Conservation (phyloP, 2,797 vertebrate species). For the Alosa sapidissima region DNA sequence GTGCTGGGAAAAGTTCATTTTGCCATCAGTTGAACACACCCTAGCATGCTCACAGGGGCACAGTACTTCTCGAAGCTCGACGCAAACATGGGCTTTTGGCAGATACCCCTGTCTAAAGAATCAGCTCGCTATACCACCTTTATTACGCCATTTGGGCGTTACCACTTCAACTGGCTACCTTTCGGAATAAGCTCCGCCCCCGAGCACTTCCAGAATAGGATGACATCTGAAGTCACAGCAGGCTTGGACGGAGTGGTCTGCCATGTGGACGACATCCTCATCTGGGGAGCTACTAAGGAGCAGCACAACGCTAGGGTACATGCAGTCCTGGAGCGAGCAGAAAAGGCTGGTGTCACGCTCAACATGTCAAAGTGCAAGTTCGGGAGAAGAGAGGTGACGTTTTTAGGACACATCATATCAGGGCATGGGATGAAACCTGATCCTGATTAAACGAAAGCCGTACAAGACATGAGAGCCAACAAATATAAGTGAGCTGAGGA, state of each 20-base stretch:
- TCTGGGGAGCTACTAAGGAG: constrained; percentile 25
- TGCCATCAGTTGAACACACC: too few relatives aligned
- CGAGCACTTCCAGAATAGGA: too few relatives aligned
- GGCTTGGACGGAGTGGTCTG: constrained; percentile 33
- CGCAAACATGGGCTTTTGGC: too few relatives aligned
- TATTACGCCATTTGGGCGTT: too few relatives aligned
- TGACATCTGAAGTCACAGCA: constrained; percentile 18
- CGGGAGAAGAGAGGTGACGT: constrained; percentile 22
- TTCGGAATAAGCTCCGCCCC: too few relatives aligned
- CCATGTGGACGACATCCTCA: constrained; percentile 40
- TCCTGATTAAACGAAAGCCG: constrained; percentile 16
- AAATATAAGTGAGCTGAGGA: constrained; percentile 16
- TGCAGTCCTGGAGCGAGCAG: constrained; percentile 14
- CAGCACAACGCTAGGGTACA: not conserved
- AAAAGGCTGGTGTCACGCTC: too few relatives aligned
- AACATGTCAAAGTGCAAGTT: constrained; percentile 40
- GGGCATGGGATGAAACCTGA: constrained; percentile 6
- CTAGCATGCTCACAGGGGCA: too few relatives aligned
- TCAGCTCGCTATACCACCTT: too few relatives aligned
- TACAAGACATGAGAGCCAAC: not conserved
- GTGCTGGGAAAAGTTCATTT: too few relatives aligned
- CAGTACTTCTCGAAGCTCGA: too few relatives aligned
- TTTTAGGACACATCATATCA: constrained; percentile 31
- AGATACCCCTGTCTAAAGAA: too few relatives aligned
- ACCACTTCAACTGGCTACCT: too few relatives aligned